These are phyloP conservation scores for Lasioglossum calceatum DNA, from an alignment of 2,888 invertebrate species.

Conservation along the genomic window DNA sequence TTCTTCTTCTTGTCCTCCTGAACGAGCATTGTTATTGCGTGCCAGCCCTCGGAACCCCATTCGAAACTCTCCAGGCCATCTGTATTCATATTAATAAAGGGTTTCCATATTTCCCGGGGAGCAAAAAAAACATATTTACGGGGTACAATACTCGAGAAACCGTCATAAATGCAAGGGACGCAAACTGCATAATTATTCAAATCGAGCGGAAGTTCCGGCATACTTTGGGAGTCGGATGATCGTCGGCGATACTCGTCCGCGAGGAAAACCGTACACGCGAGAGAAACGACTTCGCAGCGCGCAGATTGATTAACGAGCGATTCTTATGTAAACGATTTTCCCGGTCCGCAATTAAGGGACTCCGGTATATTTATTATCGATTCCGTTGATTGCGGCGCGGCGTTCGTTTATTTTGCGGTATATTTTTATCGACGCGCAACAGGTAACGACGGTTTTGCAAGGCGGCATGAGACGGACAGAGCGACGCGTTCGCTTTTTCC, in stretches of 20 bases:
- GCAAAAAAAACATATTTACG: background rate
- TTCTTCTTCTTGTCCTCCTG: background rate
- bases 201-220: conserved; percentile 9
- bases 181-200: conserved; percentile 30
- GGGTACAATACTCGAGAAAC: background rate
- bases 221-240: background rate
- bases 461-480: conserved; percentile 1
- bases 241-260: background rate
- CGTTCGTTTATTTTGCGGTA: background rate
- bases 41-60: background rate
- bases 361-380: conserved; percentile 33
- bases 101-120: conserved; percentile 4
- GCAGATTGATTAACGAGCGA: conserved; percentile 23
- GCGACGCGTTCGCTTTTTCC: background rate
- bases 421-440: conserved; percentile 33
- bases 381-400: background rate
- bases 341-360: conserved; percentile 18
- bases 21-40: background rate
- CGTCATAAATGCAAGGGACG: background rate
- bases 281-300: background rate
- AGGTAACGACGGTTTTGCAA: conserved; percentile 37
- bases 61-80: background rate
- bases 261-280: background rate
- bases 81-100: conserved; percentile 14
- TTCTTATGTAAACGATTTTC: conserved; percentile 27